These are phyloP conservation scores for Eupithecia insigniata DNA, from an alignment of 2,888 invertebrate species.

Conservation along the genomic window DNA sequence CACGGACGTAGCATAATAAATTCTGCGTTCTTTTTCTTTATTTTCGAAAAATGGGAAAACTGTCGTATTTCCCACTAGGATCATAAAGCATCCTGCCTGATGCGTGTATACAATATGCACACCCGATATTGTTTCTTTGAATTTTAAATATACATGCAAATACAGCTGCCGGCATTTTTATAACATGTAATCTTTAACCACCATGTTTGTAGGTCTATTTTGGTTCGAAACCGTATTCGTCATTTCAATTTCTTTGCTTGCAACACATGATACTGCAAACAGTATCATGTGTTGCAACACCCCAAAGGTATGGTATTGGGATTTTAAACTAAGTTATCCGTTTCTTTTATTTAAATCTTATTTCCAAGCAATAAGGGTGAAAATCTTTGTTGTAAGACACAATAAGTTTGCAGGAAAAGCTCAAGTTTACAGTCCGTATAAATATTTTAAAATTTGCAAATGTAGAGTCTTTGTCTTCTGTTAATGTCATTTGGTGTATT, in stretches of 20 bases:
- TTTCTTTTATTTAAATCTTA: constrained; percentile 42
- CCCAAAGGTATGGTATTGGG: constrained; percentile 61
- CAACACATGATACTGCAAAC: constrained; percentile 54
- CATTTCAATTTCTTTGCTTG: constrained; percentile 48
- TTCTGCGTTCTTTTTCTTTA: constrained; percentile 59
- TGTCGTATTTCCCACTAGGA: constrained; percentile 76
- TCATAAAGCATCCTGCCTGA: constrained; percentile 75
- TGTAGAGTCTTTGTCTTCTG: constrained; percentile 55
- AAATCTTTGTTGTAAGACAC: constrained; percentile 23
- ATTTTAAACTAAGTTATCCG: constrained; percentile 52
- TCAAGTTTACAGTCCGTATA: constrained; percentile 55
- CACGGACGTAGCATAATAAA: constrained; percentile 62
- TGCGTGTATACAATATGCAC: constrained; percentile 72
- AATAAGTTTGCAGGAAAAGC: constrained; percentile 41
- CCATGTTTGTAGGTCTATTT: constrained; percentile 50
- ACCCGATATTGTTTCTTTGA: constrained; percentile 81
- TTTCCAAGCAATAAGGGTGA: constrained; percentile 28
- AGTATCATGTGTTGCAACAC: too few species aligned
- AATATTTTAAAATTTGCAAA: constrained; percentile 66
- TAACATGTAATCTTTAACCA: constrained; percentile 50
- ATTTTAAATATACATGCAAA: constrained; percentile 69
- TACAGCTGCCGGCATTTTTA: constrained; percentile 44
- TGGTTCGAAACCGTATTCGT: constrained; percentile 47
- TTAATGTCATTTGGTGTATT: constrained; percentile 57
- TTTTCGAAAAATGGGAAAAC: constrained; percentile 63